Evolutionary conservation across 2,113 vertebrate genomes (phyloP), one percentile per base, ranked within the genome.

Genomic region (Labeo catla): DNA sequence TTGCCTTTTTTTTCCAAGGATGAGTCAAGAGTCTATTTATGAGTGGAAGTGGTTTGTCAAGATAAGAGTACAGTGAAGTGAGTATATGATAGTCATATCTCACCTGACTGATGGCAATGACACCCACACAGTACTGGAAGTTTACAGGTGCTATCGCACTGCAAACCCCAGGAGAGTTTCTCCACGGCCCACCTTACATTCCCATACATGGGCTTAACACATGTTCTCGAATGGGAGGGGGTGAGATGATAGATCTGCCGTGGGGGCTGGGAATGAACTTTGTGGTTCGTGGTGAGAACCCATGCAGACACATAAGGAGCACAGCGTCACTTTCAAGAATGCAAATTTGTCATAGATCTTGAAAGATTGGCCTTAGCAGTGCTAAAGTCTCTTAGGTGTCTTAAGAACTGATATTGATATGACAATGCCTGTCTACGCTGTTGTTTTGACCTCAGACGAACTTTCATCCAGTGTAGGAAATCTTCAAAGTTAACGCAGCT

Each of bases 31-130:
- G 43, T 89, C 80, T 83, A 11, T 57, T 34, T 73, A 88, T 88
- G 77, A 86, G 81, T 87, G 72, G 39, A 63, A 66, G 85, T 70
- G 82, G 77, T 65, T 82, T 87, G 81, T 63, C 28, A 66, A 83
- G 83, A 87, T 84, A 80, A 84, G 57, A 34, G 85, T 88, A 85
- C 87, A 87, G 87, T 88, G 84, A 88, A 66, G 78, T 78, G 39
- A 50, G 79, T 79, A 90, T 83, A 52, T 88, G 79, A 90, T 81
- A 88, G 87, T 90, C 89, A 90, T 90, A 88, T 74, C 83, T 85
- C 85, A 90, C 86, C 89, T 90, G 87, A 19, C 79, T 86, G 87
- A 81, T 88, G 87, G 84, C 85, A 88, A 88, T 59, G 43, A 21
- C 87, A 52, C 89, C 87, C 39, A 87, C 87, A 87, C 81, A 19